Percentiles rank a stretch among this genome's conserved stretches.
phyloP scores from a whole-genome alignment of 2,797 vertebrate species.

The Salarias fasciatus region DNA sequence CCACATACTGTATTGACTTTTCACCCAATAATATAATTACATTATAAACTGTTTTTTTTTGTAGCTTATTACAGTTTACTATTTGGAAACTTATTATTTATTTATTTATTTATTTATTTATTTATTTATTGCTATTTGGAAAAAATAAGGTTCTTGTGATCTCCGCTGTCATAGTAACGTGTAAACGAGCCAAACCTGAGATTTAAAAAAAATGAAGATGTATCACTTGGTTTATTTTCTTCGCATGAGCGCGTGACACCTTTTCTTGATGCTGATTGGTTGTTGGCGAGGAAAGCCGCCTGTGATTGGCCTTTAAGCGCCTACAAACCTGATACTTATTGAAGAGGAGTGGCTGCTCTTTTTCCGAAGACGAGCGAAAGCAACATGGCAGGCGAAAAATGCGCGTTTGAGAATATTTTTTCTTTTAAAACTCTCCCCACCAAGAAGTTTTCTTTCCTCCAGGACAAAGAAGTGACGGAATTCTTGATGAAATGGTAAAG shows the following conservation, averaged over 20 bases:
- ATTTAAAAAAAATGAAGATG: fast-evolving
- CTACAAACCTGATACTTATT: neutral
- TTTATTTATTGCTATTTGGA: too few relatives aligned
- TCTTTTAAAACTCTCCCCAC: constrained; percentile 60
- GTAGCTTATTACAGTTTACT: too few relatives aligned
- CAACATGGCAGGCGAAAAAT: constrained; percentile 57
- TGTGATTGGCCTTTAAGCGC: constrained; percentile 28
- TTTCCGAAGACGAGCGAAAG: neutral
- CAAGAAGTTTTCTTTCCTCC: constrained; percentile 63
- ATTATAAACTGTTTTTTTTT: too few relatives aligned
- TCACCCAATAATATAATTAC: too few relatives aligned
- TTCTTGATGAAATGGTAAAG: constrained; percentile 80
- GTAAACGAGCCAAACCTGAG: constrained; percentile 1
- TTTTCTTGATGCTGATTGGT: constrained; percentile 9
- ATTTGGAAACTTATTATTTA: too few relatives aligned
- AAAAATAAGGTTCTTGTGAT: too few relatives aligned
- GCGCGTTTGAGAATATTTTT: constrained; percentile 55
- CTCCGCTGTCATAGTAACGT: constrained; percentile 57
- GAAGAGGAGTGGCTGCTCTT: neutral
- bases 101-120: too few relatives aligned
- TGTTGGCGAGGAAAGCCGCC: neutral
- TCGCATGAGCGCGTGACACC: neutral
- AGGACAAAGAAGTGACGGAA: constrained; percentile 52
- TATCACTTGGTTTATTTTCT: neutral
- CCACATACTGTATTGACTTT: too few relatives aligned